Evolutionary conservation across 2,888 invertebrate species (phyloP), one percentile per base, ranked within the genome.

Genomic region (Cyrtodaria siliqua): DNA sequence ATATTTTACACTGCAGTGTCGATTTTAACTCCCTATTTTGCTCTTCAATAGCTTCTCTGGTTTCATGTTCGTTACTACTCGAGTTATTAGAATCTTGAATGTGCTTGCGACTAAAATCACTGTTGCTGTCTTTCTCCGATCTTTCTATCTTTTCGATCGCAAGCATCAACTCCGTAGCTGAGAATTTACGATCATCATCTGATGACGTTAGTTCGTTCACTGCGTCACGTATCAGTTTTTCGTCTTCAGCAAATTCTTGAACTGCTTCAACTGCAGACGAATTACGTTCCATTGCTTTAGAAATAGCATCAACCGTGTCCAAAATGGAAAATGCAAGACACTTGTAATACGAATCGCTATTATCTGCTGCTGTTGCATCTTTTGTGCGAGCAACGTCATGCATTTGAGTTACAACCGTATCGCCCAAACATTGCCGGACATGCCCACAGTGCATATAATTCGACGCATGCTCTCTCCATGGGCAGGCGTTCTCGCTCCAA

Each of bases 1-100:
- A 72, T 47, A 72, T 55, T 61, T 66, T 64, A 60, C 72, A 72
- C 26, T 27, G 49, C 16, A 72, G 0, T 20, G 47, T 23, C n/a
- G 64, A 64, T 49, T 66, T 72, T 38, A 72, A 33, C 14, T 29
- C 26, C 42, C 49, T 50, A 44, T 55, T 64, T 42, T 44, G 47
- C 12, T 47, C 59, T 20, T 50, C 16, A 4, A 52, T 3, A 24
- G 20, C 18, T 16, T 44, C 6, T 44, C 16, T 44, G 44, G 2
- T 27, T 29, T 9, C n/a, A 61, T 20, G 16, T 18, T 26, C 49
- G 29, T n/a, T 49, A 18, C 33, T 33, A 8, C 12, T 12, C 4
- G 6, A 33, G 4, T 12, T 12, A 8, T 33, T 12, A 33, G 33
- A 33, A 33, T 33, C 33, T 33, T 33, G 33, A 33, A 4, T 33